Evolutionary conservation across 2,888 invertebrate genomes (phyloP).

Genomic region (Cremastinae sp.): DNA sequence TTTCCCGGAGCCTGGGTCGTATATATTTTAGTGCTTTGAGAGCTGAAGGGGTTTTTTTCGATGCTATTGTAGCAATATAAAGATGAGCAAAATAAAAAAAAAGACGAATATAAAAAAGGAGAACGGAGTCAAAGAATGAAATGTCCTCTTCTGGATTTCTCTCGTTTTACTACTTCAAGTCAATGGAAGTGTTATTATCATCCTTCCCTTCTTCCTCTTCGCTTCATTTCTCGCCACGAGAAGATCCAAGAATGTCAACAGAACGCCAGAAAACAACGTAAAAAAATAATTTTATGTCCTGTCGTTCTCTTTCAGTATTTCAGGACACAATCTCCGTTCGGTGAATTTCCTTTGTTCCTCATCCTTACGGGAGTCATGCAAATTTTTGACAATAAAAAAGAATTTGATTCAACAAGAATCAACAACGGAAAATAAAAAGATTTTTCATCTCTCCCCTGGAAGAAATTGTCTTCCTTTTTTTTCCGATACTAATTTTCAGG

Average conservation of each 20-base stretch:
- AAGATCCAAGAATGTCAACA: constrained; percentile 19
- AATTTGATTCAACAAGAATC: too few relatives aligned
- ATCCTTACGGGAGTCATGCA: too few relatives aligned
- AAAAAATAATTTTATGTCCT: constrained; percentile 39
- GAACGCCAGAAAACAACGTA: constrained; percentile 11
- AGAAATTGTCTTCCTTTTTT: constrained; percentile 43
- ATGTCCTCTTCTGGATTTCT: constrained; percentile 38
- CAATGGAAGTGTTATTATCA: constrained; percentile 41
- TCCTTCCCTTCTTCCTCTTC: constrained; percentile 12
- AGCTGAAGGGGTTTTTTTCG: neutral
- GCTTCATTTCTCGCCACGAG: constrained; percentile 18
- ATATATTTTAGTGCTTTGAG: constrained; percentile 25
- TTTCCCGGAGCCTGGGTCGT: neutral
- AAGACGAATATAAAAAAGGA: constrained; percentile 7
- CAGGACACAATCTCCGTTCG: too few relatives aligned
- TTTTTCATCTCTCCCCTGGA: neutral
- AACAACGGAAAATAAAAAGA: too few relatives aligned
- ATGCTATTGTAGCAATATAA: constrained; percentile 49
- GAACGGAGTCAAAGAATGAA: constrained; percentile 34
- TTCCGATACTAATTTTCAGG: constrained; percentile 49
- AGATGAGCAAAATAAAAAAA: constrained; percentile 19
- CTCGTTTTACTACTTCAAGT: constrained; percentile 46
- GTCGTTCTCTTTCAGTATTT: neutral
- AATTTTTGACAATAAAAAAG: too few relatives aligned
- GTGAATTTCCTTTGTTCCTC: too few relatives aligned